Evolutionary conservation across 2,797 vertebrate genomes (phyloP), one percentile per base, ranked within the genome.

Genomic region (Mallotus villosus): DNA sequence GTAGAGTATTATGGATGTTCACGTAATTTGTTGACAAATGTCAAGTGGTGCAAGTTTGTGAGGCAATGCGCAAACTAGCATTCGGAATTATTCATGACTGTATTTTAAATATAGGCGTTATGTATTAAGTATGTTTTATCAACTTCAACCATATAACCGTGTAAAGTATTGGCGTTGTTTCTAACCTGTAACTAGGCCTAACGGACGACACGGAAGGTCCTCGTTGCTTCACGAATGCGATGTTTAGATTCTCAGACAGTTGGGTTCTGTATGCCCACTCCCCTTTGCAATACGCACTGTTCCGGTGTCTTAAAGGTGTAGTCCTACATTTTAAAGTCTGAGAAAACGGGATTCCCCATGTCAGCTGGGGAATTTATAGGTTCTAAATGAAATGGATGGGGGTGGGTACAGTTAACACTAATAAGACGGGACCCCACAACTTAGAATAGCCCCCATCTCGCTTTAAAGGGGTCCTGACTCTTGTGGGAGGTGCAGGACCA

Each of bases 271-370:
- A 27, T 27, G 25, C 46, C 65, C 14, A 53, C 65, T 53, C 65
- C 67, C 67, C 55, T 21, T 12, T 53, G 51, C 51, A 2, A 17
- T 22, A 57, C 12, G 29, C 29, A 55, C 67, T 21, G 27, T 58
- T 68, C 55, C 67, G 4, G 32, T 51, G 67, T 68, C 67, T 59
- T 68, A 68, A 68, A 68, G 67, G 53, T 58, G n/a, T 37, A 68
- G 65, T 25, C 65, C 65, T 12, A n/a, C 19, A 53, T 53, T 41
- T n/a, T 64, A 16, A 67, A 21, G 21, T 14, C 21, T 14, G 2
- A 16, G 4, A 22, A 41, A 49, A 24, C n/a, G 63, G 63, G 63
- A 41, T 65, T 65, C 22, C 63, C 63, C n/a, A 22, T 16, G 22
- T 70, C 6, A 9, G 37, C 8, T 9, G 9, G 7, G 7, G 37